These are phyloP conservation scores for Macrochelys suwanniensis DNA, from an alignment of 2,797 vertebrate genomes.

Conservation along the genomic window DNA sequence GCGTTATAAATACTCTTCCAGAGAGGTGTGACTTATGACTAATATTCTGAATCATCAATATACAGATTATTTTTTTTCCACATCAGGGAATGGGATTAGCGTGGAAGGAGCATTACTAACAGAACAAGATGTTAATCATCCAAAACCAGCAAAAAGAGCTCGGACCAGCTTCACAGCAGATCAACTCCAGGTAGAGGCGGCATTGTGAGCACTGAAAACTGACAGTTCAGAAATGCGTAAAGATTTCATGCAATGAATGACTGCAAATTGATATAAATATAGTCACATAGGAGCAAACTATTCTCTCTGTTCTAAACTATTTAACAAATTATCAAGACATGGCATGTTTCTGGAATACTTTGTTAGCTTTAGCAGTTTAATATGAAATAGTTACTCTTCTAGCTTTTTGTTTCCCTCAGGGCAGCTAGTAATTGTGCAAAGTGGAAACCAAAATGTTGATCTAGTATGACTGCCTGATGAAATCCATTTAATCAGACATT, in stretches of 20 bases:
- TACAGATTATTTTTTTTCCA: constrained; percentile 29
- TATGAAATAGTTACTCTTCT: constrained; percentile 38
- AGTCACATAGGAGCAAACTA: not conserved
- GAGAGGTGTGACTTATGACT: not conserved
- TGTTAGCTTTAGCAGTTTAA: constrained; percentile 52
- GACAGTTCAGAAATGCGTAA: not conserved
- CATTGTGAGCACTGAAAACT: constrained; percentile 38
- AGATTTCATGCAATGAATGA: not conserved
- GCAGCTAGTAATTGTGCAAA: constrained; percentile 37
- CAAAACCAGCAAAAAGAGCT: constrained; percentile 97
- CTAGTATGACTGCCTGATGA: constrained; percentile 42
- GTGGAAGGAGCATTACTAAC: constrained; percentile 92
- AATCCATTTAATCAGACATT: constrained; percentile 53
- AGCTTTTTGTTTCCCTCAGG: constrained; percentile 56
- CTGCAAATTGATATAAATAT: constrained; percentile 7
- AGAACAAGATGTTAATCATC: constrained; percentile 93
- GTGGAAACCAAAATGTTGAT: constrained; percentile 60
- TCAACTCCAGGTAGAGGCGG: constrained; percentile 91
- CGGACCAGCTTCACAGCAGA: constrained; percentile 98
- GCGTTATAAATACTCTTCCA: not conserved
- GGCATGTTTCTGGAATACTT: constrained; percentile 55
- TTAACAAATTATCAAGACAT: constrained; percentile 56
- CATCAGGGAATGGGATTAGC: constrained; percentile 89
- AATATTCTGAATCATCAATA: not conserved
- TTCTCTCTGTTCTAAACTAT: constrained; percentile 18